These are phyloP conservation scores for Microcebus ravelobensis DNA, from an alignment of 2,113 vertebrate species.

Conservation along the genomic window DNA sequence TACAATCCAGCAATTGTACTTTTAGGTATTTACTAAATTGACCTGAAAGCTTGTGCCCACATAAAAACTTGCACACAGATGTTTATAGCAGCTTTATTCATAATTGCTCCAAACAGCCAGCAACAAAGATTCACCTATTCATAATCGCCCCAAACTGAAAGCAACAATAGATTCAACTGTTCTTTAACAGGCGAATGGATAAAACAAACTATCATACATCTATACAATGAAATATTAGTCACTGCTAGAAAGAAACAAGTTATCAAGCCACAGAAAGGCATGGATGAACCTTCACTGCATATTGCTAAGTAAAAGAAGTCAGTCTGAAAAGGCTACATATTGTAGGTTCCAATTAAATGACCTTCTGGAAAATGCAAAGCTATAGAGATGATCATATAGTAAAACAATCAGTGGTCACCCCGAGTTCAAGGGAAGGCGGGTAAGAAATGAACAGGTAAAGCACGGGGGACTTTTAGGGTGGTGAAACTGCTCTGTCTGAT, in stretches of 20 bases:
- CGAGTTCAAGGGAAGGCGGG: not conserved
- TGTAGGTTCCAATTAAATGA: conserved; percentile 1
- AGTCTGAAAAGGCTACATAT: not conserved
- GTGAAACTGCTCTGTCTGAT: not conserved
- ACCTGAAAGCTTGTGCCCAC: not conserved
- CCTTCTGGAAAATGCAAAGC: conserved; percentile 10
- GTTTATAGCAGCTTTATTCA: conserved; percentile 23
- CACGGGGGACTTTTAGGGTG: not conserved
- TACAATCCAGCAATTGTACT: not conserved
- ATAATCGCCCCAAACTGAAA: not conserved
- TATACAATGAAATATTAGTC: conserved; percentile 14
- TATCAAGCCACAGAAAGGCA: conserved; percentile 9
- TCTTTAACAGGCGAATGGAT: not conserved
- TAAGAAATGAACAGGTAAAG: not conserved
- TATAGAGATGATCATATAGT: not conserved
- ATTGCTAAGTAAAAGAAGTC: not conserved
- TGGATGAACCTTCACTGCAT: not conserved
- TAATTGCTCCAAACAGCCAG: not conserved
- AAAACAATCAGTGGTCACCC: not conserved
- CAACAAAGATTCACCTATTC: not conserved
- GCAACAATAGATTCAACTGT: not conserved
- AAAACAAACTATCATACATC: conserved; percentile 13
- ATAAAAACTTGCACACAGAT: not conserved
- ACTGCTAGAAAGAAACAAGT: conserved; percentile 28
- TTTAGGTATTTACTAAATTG: not conserved